phyloP scores from a whole-genome alignment of 2,888 invertebrate genomes.

The Cataglyphis cursor region DNA sequence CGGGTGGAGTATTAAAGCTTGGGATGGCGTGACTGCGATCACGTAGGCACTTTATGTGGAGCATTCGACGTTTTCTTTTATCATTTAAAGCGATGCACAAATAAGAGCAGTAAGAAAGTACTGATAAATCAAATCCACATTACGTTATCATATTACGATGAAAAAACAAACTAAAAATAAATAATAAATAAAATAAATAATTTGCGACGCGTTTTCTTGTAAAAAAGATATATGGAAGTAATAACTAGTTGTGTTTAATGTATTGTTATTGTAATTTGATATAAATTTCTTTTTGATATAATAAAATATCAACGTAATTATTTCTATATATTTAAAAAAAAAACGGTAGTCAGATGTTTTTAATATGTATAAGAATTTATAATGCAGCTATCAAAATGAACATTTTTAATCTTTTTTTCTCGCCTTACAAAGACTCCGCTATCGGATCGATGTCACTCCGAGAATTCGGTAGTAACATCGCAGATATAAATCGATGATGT shows the following conservation, averaged over 20 bases:
- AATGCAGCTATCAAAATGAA: background rate
- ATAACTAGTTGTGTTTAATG: background rate
- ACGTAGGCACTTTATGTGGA: constrained; percentile 57
- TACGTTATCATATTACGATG: background rate
- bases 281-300: background rate
- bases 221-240: background rate
- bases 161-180: background rate
- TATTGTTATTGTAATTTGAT: background rate
- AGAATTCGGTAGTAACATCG: constrained; percentile 26
- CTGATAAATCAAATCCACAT: background rate
- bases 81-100: background rate
- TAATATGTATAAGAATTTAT: constrained; percentile 1
- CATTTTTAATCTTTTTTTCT: background rate
- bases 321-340: background rate
- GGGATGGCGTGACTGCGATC: constrained; percentile 55
- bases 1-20: background rate
- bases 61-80: constrained; percentile 36
- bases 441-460: background rate
- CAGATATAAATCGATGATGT: constrained; percentile 38
- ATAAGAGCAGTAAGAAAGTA: background rate
- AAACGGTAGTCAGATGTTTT: background rate
- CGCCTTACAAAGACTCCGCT: background rate
- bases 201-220: background rate
- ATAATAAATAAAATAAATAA: constrained; percentile 4
- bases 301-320: background rate